Evolutionary conservation across 1,140 invertebrate species (phyloP).

Genomic region (Hetaerina americana): DNA sequence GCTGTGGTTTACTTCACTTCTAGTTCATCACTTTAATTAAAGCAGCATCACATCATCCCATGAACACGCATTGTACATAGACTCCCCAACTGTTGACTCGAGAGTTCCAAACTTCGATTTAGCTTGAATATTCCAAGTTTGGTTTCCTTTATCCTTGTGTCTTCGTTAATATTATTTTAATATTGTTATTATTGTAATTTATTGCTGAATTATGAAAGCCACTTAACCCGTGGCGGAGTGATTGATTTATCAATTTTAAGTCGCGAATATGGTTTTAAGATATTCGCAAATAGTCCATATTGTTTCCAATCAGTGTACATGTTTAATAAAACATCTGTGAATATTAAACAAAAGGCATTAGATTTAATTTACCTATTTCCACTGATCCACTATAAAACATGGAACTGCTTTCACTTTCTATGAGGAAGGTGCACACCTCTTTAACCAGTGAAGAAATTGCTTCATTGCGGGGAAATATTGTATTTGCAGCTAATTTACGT

Average conservation of each 20-base stretch:
- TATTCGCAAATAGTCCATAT: neutral
- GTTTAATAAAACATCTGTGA: neutral
- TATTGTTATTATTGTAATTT: slow-evolving; percentile 1
- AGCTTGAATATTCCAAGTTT: too few species aligned
- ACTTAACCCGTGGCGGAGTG: neutral
- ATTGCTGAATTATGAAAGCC: neutral
- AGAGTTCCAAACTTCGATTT: neutral
- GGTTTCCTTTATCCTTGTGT: neutral
- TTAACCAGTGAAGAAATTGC: too few species aligned
- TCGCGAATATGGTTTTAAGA: neutral
- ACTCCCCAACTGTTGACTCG: neutral
- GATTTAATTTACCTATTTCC: neutral
- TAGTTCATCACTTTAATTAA: too few species aligned
- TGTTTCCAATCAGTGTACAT: neutral
- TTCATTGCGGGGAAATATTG: too few species aligned
- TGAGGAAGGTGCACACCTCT: too few species aligned
- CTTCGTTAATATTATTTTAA: neutral
- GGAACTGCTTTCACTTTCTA: too few species aligned
- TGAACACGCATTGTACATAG: neutral
- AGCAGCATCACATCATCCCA: neutral
- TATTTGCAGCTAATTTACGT: too few species aligned
- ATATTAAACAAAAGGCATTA: neutral
- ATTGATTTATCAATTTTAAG: neutral
- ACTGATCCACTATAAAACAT: too few species aligned
- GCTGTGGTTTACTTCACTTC: too few species aligned